phyloP scores from a whole-genome alignment of 1,140 invertebrate species.

The Maconellicoccus hirsutus region DNA sequence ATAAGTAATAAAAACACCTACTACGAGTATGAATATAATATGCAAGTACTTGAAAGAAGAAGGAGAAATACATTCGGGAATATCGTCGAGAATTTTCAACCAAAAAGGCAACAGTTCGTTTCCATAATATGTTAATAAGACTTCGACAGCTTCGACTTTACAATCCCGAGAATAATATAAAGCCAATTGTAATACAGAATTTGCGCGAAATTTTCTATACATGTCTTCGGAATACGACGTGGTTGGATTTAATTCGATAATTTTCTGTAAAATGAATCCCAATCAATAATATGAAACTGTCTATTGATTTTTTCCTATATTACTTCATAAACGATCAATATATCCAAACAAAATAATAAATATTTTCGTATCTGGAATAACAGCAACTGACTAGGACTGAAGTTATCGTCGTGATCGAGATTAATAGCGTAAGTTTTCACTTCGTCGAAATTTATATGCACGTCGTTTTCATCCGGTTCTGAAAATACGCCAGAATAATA shows the following conservation, averaged over 20 bases:
- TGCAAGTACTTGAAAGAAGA: slow-evolving; percentile 50
- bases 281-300: too few relatives aligned
- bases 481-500: background rate
- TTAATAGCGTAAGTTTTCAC: background rate
- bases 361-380: background rate
- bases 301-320: too few relatives aligned
- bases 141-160: slow-evolving; percentile 44
- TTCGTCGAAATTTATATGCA: background rate
- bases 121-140: slow-evolving; percentile 60
- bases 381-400: background rate
- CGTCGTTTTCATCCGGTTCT: background rate
- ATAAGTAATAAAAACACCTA: too few relatives aligned
- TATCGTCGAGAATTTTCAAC: slow-evolving; percentile 55
- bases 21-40: too few relatives aligned
- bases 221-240: slow-evolving; percentile 40
- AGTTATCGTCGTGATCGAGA: background rate
- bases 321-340: background rate
- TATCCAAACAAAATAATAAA: background rate
- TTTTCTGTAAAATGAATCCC: slow-evolving; percentile 1
- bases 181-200: slow-evolving; percentile 44
- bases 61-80: slow-evolving; percentile 64
- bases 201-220: slow-evolving; percentile 47
- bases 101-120: slow-evolving; percentile 49
- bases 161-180: slow-evolving; percentile 50
- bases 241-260: slow-evolving; percentile 23